phyloP scores from a whole-genome alignment of 2,797 vertebrate genomes.

The Anolis apletophallus region DNA sequence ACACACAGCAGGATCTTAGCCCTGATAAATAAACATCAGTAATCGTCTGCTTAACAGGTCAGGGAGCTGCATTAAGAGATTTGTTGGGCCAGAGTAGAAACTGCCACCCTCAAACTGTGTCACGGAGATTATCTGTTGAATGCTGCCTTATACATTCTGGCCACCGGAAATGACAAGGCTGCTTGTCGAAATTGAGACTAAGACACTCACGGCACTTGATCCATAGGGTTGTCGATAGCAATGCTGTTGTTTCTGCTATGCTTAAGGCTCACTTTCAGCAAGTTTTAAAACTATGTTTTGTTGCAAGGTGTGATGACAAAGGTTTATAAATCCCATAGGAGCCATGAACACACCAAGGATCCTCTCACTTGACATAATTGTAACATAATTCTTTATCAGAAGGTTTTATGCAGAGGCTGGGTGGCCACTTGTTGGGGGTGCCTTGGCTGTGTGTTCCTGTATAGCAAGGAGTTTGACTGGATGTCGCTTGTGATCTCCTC shows the following conservation, averaged over 20 bases:
- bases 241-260: neutral
- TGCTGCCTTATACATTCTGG: neutral
- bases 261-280: neutral
- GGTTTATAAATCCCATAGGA: too few species aligned
- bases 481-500: too few species aligned
- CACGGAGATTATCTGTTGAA: constrained; percentile 10
- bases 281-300: neutral
- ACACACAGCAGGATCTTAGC: constrained; percentile 2
- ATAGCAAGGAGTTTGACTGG: too few species aligned
- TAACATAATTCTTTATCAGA: too few species aligned
- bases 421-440: too few species aligned
- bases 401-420: too few species aligned
- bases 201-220: neutral
- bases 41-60: constrained; percentile 30
- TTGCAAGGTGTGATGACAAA: neutral
- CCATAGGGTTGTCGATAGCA: neutral
- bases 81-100: constrained; percentile 11
- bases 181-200: neutral
- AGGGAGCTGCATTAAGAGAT: constrained; percentile 30
- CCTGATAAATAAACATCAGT: constrained; percentile 26
- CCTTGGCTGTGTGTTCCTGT: too few species aligned
- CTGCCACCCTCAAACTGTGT: constrained; percentile 18
- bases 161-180: constrained; percentile 12
- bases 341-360: too few species aligned
- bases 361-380: too few species aligned